A percentile compares a stretch with the other conserved stretches of the same genome.
Conservation (phyloP, 2,888 invertebrate species). For the Xestia rhomboidea region DNA sequence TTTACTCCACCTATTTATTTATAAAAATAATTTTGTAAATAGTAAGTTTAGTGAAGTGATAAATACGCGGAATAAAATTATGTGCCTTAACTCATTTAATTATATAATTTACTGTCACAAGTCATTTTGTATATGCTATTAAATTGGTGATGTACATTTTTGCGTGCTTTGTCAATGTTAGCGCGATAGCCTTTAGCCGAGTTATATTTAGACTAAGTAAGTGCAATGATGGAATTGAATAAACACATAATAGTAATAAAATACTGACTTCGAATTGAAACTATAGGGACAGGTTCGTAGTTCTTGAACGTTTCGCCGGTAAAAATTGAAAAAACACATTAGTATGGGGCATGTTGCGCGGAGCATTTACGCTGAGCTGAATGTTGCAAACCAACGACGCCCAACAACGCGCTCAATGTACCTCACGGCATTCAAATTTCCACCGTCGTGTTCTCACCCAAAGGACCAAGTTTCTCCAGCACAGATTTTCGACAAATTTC, state of each 20-base stretch:
- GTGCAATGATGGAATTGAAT: constrained; percentile 31
- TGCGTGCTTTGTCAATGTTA: constrained; percentile 40
- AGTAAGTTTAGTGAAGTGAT: constrained; percentile 81
- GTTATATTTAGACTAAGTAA: constrained; percentile 35
- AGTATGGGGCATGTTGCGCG: background rate
- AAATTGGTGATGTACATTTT: constrained; percentile 55
- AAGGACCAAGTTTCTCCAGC: constrained; percentile 29
- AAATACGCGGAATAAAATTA: constrained; percentile 76
- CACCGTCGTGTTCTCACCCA: background rate
- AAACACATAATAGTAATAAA: constrained; percentile 14
- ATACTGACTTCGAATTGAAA: constrained; percentile 7
- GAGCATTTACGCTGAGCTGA: background rate
- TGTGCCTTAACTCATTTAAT: constrained; percentile 81
- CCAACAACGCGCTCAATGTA: background rate
- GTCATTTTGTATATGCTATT: constrained; percentile 52
- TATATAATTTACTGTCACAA: constrained; percentile 65
- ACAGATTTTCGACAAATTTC: background rate
- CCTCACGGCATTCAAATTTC: background rate
- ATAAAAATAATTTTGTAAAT: constrained; percentile 79
- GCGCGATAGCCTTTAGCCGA: constrained; percentile 26
- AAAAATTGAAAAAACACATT: background rate
- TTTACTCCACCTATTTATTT: constrained; percentile 74
- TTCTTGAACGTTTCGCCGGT: background rate
- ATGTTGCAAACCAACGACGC: background rate
- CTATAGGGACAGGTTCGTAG: background rate